Base-by-base conservation (phyloP, 2,113 vertebrate genomes). In the Manacus vitellinus region DNA sequence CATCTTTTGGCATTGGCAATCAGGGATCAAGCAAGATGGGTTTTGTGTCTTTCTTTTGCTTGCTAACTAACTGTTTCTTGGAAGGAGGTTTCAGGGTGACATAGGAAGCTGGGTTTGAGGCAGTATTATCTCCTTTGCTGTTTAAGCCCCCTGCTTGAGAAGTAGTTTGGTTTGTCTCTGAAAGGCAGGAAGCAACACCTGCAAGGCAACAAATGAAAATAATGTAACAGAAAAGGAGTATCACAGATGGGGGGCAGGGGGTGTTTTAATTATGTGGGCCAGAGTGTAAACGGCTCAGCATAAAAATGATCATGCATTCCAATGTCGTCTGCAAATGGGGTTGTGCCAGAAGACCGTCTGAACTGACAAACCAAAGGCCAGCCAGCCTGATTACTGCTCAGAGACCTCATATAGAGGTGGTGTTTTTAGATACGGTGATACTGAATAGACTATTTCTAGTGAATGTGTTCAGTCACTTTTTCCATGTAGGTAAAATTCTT, bases 111-210 rank as follows among this genome's bases (percentile, higher is more conserved):
- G 67, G 39, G 35, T 78, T 92, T 89, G 79, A 83, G 70, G 89
- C 21, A 43, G 14, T 70, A 19, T 88, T 92, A 85, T 97, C 76
- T 85, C 70, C 37, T 92, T 84, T 97, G 91, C 92, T 95, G 81
- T 74, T 89, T 51, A 94, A 96, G 85, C 20, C 70, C 85, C 61
- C 27, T 72, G 75, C 89, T 89, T 76, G 73, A 82, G 61, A 94
- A 76, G 84, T 30, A 73, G 63, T 85, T 81, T 67, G 47, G 51
- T 63, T 97, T 94, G 90, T 88, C 88, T 92, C 95, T 76, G 91
- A 88, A 85, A 63, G 77, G 70, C 67, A 89, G 96, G 94, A 94
- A 92, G 85, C 33, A 74, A 61, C 86, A 96, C 92, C 97, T 98
- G 92, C 73, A 96, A 97, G 59, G 70, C 56, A 96, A 83, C 70